Percentiles rank a stretch among this genome's conserved stretches.
phyloP scores from a whole-genome alignment of 2,797 vertebrate genomes.

The Pseudocheirus occidentalis region DNA sequence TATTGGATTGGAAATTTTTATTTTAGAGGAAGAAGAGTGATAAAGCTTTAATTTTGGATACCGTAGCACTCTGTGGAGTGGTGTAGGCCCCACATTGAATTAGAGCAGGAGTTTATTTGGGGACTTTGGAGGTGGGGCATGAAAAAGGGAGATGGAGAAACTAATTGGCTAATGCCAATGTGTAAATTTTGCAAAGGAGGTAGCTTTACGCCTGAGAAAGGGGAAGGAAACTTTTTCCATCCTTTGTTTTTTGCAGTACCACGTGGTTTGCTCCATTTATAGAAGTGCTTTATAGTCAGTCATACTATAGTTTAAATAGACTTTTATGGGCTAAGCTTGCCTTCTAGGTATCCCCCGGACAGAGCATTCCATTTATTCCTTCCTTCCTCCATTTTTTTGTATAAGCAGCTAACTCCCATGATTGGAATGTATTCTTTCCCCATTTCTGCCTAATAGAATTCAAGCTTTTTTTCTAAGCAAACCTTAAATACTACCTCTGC shows the following conservation, averaged over 20 bases:
- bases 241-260: background rate
- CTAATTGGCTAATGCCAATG: slow-evolving; percentile 18
- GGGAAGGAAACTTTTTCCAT: background rate
- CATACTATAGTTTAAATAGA: slow-evolving; percentile 15
- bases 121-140: slow-evolving; percentile 5
- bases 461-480: background rate
- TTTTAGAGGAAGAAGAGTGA: slow-evolving; percentile 28
- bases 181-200: slow-evolving; percentile 16
- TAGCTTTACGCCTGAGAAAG: background rate
- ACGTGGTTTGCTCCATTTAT: background rate
- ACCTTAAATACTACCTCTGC: background rate
- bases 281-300: background rate
- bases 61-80: background rate
- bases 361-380: background rate
- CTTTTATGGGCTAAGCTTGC: slow-evolving; percentile 2
- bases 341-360: background rate
- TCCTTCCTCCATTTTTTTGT: background rate
- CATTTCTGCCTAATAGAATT: background rate
- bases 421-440: background rate
- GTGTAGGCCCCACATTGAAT: background rate
- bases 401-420: background rate
- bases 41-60: slow-evolving; percentile 36
- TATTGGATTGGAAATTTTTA: slow-evolving; percentile 28
- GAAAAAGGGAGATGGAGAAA: background rate
- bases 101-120: background rate